phyloP scores from a whole-genome alignment of 1,140 invertebrate genomes.

The Ridgeia piscesae region DNA sequence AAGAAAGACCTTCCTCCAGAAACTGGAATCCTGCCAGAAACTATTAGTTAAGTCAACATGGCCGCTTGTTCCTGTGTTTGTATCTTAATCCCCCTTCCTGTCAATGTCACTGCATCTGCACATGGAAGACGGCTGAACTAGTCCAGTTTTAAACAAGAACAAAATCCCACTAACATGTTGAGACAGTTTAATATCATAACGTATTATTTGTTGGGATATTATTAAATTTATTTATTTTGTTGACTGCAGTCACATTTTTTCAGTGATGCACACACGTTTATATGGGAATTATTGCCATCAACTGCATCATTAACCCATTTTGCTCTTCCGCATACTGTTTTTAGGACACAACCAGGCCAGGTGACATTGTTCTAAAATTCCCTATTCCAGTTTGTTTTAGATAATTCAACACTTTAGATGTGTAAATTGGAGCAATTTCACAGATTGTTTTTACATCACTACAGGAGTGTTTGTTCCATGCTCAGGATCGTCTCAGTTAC shows the following conservation, averaged over 20 bases:
- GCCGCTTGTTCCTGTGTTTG: not conserved
- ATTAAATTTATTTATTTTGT: not conserved
- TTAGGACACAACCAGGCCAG: no score
- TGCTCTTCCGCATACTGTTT: no score
- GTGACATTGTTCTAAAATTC: no score
- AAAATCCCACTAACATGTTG: not conserved
- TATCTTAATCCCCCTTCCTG: not conserved
- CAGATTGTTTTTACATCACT: no score
- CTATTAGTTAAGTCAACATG: not conserved
- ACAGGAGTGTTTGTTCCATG: no score
- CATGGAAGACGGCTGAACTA: not conserved
- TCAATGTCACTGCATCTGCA: not conserved
- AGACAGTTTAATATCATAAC: not conserved
- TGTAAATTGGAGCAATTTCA: no score
- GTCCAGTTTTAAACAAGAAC: not conserved
- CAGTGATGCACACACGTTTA: no score
- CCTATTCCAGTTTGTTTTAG: no score
- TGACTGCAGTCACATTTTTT: not conserved
- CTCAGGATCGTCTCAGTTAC: no score
- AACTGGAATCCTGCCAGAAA: not conserved
- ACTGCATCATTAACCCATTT: no score
- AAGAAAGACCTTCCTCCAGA: not conserved
- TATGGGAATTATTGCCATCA: no score
- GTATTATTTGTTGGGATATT: not conserved
- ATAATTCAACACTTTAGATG: no score